These are phyloP conservation scores for Pelecanoides urinatrix DNA, from an alignment of 2,113 vertebrate species.

Conservation along the genomic window DNA sequence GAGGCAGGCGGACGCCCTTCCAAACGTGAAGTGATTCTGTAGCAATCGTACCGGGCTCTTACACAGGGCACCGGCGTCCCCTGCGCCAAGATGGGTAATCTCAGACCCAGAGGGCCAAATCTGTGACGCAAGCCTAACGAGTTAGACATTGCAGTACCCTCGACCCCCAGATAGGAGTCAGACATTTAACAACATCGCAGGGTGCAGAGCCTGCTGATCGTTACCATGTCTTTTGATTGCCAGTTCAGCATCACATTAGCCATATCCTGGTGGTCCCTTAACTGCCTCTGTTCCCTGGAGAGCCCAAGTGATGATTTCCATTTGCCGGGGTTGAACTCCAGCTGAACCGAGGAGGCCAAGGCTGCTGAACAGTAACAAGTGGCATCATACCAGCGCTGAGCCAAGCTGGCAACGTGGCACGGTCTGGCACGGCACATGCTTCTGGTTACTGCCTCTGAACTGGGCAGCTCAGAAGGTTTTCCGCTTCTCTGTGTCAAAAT, in stretches of 20 bases:
- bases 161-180: rapidly evolving
- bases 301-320: neutral
- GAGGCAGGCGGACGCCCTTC: neutral
- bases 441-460: neutral
- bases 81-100: neutral
- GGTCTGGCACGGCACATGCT: neutral
- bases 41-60: neutral
- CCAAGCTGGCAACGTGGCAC: neutral
- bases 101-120: neutral
- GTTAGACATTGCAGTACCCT: neutral
- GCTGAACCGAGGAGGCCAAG: neutral
- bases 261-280: neutral
- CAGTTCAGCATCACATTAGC: neutral
- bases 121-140: rapidly evolving
- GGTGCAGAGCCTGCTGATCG: neutral
- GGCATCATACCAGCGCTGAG: too few relatives aligned
- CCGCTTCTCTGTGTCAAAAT: neutral
- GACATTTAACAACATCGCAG: neutral
- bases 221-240: neutral
- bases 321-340: neutral
- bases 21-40: rapidly evolving
- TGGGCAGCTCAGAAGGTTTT: neutral
- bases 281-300: rapidly evolving
- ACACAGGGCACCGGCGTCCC: neutral
- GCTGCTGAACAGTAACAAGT: neutral